Conservation (phyloP, 2,113 vertebrate genomes). For the Paracanthobrama guichenoti region DNA sequence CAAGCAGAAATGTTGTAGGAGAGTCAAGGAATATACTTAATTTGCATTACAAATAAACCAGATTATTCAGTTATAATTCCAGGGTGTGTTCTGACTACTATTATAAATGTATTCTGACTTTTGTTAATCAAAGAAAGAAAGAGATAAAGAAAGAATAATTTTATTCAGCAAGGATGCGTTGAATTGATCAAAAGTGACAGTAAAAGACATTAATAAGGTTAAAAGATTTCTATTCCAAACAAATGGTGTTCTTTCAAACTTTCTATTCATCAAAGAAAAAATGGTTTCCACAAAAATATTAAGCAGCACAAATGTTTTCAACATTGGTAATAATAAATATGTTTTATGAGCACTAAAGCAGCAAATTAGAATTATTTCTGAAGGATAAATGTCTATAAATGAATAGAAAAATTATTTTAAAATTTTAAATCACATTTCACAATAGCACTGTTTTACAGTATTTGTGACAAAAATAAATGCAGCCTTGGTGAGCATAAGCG, state of each 20-base stretch:
- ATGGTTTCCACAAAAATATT: background rate
- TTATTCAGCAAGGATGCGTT: background rate
- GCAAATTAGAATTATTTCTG: background rate
- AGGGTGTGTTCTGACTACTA: background rate
- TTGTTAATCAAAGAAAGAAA: too few relatives aligned
- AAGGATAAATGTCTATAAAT: background rate
- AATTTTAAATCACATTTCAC: background rate
- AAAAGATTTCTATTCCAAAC: background rate
- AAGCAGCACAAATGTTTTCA: background rate
- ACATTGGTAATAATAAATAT: background rate
- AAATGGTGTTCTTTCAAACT: background rate
- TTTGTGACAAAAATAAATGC: background rate
- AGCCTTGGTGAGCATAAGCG: background rate
- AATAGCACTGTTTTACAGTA: background rate
- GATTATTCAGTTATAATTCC: background rate
- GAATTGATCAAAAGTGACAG: background rate
- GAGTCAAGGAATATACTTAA: background rate
- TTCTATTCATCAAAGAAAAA: background rate
- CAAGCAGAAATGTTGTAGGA: background rate
- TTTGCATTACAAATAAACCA: background rate
- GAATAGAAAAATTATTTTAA: background rate
- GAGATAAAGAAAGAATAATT: background rate
- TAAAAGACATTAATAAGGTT: background rate
- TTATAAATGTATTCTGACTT: background rate
- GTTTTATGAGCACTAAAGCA: background rate